These are phyloP conservation scores for Dasyprocta punctata DNA, from an alignment of 2,113 vertebrate genomes.

Conservation along the genomic window DNA sequence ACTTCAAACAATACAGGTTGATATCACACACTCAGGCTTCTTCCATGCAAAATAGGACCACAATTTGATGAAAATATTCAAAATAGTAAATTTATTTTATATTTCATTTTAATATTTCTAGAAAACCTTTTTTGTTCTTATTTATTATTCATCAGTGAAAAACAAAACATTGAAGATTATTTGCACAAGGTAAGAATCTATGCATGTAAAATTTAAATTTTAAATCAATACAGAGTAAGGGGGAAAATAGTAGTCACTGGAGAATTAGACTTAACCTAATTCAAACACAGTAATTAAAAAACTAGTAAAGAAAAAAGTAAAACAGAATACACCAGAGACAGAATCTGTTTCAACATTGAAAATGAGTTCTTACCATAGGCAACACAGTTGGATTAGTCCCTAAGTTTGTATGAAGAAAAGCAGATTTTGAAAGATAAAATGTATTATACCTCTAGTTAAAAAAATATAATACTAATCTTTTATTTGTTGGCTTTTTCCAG, in stretches of 20 bases:
- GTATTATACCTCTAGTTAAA: not conserved
- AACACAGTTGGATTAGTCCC: not conserved
- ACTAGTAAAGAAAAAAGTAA: not conserved
- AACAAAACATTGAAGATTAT: not conserved
- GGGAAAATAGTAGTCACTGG: not conserved
- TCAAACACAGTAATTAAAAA: not conserved
- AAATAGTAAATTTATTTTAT: not conserved
- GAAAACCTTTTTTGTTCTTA: not conserved
- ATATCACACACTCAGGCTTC: not conserved
- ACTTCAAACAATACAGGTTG: not conserved
- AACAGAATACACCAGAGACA: not conserved
- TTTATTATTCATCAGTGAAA: not conserved
- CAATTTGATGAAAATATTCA: constrained; percentile 7
- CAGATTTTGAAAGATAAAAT: constrained; percentile 21
- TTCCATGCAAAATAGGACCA: not conserved
- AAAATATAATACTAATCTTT: constrained; percentile 15
- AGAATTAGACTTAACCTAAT: not conserved
- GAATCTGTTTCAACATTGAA: not conserved
- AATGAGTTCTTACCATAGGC: not conserved
- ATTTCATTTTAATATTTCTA: not conserved
- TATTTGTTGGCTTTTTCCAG: constrained; percentile 3
- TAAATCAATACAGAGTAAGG: not conserved
- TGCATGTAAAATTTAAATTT: not conserved
- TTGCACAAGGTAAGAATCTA: not conserved
- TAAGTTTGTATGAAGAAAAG: not conserved